Percentiles rank a stretch among this genome's conserved stretches.
Evolutionary conservation across 1,140 invertebrate genomes (phyloP).

Genomic region (Brachystomella parvula): DNA sequence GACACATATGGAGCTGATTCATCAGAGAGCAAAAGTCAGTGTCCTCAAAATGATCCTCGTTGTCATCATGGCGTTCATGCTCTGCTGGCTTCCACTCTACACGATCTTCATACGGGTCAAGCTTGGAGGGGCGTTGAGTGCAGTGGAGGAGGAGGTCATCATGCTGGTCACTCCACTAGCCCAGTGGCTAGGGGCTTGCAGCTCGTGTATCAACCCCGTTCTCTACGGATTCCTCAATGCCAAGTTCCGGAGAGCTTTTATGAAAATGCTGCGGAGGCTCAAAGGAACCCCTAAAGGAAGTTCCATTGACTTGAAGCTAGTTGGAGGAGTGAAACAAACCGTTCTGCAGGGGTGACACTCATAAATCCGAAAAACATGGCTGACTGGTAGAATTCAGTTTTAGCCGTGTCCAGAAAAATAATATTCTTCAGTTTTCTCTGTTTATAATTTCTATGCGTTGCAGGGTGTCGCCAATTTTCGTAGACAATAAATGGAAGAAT

Average conservation of each 20-base stretch:
- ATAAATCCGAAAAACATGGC: too few species aligned
- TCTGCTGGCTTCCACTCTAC: constrained; percentile 60
- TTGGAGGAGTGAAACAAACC: too few species aligned
- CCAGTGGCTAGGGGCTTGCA: constrained; percentile 57
- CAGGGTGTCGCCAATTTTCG: too few species aligned
- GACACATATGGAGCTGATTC: constrained; percentile 28
- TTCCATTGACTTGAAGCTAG: too few species aligned
- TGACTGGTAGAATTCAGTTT: too few species aligned
- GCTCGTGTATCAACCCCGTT: constrained; percentile 48
- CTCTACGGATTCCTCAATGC: constrained; percentile 60
- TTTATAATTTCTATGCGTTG: too few species aligned
- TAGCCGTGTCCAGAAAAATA: too few species aligned
- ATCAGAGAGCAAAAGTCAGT: constrained; percentile 42
- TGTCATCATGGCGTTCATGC: constrained; percentile 55
- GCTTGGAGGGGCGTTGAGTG: constrained; percentile 40
- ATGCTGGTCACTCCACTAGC: constrained; percentile 50
- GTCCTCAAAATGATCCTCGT: constrained; percentile 59
- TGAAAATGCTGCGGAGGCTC: constrained; percentile 10
- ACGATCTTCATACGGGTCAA: constrained; percentile 47
- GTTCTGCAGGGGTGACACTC: too few species aligned
- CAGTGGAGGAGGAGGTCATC: constrained; percentile 42
- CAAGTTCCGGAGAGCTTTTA: constrained; percentile 57
- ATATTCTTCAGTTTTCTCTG: too few species aligned
- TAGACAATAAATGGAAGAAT: too few species aligned
- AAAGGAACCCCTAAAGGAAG: too few species aligned